Conservation (phyloP, 2,888 invertebrate species). For the Odontomyia ornata region DNA sequence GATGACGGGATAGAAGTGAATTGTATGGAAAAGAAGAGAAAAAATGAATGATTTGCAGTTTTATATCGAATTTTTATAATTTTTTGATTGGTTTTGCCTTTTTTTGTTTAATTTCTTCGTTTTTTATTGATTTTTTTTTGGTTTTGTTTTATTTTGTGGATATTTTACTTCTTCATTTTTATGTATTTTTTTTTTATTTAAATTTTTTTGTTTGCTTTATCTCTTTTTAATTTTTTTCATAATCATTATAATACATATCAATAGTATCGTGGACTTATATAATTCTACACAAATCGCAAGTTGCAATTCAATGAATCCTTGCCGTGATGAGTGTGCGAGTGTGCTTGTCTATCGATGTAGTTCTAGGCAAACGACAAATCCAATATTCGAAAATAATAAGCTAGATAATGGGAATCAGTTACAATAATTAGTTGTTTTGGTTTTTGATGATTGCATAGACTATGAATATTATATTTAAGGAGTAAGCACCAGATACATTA, state of each 20-base stretch:
- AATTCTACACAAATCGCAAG: background rate
- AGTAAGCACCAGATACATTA: background rate
- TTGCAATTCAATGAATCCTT: background rate
- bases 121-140: slow-evolving; percentile 21
- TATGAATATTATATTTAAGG: too few relatives aligned
- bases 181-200: too few relatives aligned
- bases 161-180: too few relatives aligned
- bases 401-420: slow-evolving; percentile 14
- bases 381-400: background rate
- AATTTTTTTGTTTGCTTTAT: too few relatives aligned
- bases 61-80: background rate
- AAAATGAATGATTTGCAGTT: background rate
- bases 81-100: slow-evolving; percentile 1
- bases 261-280: background rate
- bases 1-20: too few relatives aligned
- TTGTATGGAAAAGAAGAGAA: background rate
- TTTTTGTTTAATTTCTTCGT: slow-evolving; percentile 17
- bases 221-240: slow-evolving; percentile 32
- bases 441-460: too few relatives aligned
- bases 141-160: too few relatives aligned
- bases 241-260: background rate
- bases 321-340: background rate
- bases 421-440: too few relatives aligned
- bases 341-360: background rate
- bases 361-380: slow-evolving; percentile 6